phyloP scores from a whole-genome alignment of 2,113 vertebrate genomes.

The Chionis minor region DNA sequence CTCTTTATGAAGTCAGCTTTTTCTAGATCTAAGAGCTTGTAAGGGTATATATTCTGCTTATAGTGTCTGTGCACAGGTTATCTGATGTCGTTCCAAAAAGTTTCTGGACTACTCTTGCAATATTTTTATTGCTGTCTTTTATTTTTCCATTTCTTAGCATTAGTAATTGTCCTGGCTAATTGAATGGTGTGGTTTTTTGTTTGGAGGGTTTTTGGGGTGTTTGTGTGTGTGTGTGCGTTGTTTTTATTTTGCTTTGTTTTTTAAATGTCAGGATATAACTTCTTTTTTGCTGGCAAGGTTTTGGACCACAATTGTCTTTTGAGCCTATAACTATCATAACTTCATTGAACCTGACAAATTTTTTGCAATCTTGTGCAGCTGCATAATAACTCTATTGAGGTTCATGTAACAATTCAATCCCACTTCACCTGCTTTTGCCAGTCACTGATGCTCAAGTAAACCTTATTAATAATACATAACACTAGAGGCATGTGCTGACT shows the following conservation, averaged over 20 bases:
- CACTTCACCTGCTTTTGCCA: background rate
- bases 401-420: background rate
- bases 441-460: background rate
- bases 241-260: background rate
- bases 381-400: background rate
- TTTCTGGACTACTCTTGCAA: background rate
- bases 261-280: background rate
- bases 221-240: background rate
- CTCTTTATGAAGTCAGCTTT: background rate
- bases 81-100: background rate
- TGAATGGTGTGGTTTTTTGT: background rate
- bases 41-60: background rate
- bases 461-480: background rate
- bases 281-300: background rate
- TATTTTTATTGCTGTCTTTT: background rate
- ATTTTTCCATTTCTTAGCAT: background rate
- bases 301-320: background rate
- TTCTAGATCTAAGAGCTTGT: background rate
- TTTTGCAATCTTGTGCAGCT: background rate
- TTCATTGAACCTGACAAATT: background rate
- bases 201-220: rapidly evolving
- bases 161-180: background rate
- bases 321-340: background rate
- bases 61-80: background rate
- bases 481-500: background rate